Evolutionary conservation across 1,140 invertebrate genomes (phyloP), one percentile per base, ranked within the genome.

Genomic region (Odontomachus brunneus): DNA sequence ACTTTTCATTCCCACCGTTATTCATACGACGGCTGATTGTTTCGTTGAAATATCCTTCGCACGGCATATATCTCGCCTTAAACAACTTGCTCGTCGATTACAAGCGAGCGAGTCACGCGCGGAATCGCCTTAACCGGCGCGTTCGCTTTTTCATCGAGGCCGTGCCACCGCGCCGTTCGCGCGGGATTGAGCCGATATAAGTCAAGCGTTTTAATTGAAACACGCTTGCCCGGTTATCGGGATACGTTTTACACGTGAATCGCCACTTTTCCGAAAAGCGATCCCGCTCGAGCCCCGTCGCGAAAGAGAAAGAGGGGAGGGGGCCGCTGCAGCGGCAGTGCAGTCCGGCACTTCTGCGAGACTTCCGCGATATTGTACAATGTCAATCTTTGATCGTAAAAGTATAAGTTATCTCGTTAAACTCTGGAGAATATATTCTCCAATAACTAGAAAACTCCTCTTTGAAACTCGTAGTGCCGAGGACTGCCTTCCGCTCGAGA

Each of bases 381-480:
- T 69, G 81, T 86, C 86, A 74, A 87, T 86, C 86, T 74, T 78
- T 72, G 81, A 86, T 80, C 81, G 82, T 84, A 80, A 83, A 84
- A 74, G 81, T 80, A 86, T 75, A 87, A 87, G 84, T 86, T 87
- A 87, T 87, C 84, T 87, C 80, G 81, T 87, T 87, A 87, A 84
- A 84, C 15, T 53, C 66, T 15, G 14, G 29, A 62, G 86, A 80
- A 87, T 84, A 87, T 84, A 83, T 84, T 84, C 55, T 67, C 51
- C 59, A 74, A 87, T 87, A 86, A 80, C 81, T 80, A 69, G 86
- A 87, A 80, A 80, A 80, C 66, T 84, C 86, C 49, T 80, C 62
- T 84, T 80, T 67, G 86, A 80, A 72, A 78, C 55, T 69, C 57
- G 38, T 19, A 24, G 14, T 14, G 26, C 38, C 14, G 14, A 26